Percentiles rank a stretch among this genome's conserved stretches.
These are phyloP conservation scores for Helarctos malayanus DNA, from an alignment of 2,797 vertebrate genomes.

Conservation along the genomic window DNA sequence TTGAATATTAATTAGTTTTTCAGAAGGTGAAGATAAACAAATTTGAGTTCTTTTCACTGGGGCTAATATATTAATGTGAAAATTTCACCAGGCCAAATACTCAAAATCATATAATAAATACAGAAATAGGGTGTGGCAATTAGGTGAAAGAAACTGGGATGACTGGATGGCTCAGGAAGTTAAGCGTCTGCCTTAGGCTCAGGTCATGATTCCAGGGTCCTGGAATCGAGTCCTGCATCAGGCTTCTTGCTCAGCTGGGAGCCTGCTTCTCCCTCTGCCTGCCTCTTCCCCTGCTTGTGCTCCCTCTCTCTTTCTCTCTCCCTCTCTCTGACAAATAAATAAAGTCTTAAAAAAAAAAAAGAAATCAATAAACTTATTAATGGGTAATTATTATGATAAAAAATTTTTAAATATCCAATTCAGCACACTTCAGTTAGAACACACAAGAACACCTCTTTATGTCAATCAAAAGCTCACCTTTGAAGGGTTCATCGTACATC, in stretches of 20 bases:
- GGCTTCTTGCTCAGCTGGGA: too few species aligned
- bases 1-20: neutral
- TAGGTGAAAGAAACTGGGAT: neutral
- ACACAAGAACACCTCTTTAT: neutral
- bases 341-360: neutral
- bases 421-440: neutral
- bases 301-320: too few species aligned
- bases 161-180: too few species aligned
- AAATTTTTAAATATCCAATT: neutral
- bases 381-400: neutral
- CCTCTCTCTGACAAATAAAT: too few species aligned
- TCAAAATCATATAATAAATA: neutral
- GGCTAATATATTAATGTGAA: neutral
- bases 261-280: too few species aligned
- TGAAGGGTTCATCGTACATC: neutral
- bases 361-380: neutral
- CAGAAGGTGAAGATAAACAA: neutral
- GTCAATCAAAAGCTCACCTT: neutral
- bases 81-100: neutral
- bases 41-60: neutral
- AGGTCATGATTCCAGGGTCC: too few species aligned
- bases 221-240: too few species aligned
- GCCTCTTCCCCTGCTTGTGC: too few species aligned
- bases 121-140: neutral
- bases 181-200: too few species aligned